phyloP scores from a whole-genome alignment of 2,888 invertebrate species.

The Ellobium chinense region DNA sequence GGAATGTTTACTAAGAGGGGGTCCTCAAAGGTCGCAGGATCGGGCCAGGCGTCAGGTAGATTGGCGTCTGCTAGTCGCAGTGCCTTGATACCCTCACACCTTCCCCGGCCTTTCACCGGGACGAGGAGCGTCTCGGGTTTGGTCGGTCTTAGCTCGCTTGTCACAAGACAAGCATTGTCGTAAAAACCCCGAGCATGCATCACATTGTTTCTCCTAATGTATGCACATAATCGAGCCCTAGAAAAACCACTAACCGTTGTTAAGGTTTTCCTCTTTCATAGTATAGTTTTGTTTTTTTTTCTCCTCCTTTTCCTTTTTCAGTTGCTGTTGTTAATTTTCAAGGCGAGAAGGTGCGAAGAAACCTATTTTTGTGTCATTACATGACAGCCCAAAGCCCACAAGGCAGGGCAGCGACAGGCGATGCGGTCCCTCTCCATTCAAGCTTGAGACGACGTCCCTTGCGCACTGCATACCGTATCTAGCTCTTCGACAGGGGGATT shows the following conservation, averaged over 20 bases:
- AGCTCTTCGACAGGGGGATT: too few species aligned
- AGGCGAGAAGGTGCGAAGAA: not conserved
- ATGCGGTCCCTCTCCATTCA: not conserved
- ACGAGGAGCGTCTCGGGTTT: not conserved
- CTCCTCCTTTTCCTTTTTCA: not conserved
- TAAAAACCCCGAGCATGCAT: not conserved
- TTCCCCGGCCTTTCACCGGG: not conserved
- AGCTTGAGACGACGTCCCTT: too few species aligned
- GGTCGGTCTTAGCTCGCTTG: not conserved
- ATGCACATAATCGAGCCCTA: not conserved
- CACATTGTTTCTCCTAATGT: not conserved
- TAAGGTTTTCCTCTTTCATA: not conserved
- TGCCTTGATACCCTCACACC: conserved; percentile 35
- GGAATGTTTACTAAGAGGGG: conserved; percentile 27
- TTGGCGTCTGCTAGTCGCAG: conserved; percentile 24
- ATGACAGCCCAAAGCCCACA: not conserved
- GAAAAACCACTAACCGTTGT: too few species aligned
- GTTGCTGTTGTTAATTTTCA: not conserved
- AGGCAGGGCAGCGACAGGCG: not conserved
- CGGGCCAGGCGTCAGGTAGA: conserved; percentile 9
- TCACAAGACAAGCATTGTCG: not conserved
- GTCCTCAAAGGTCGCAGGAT: not conserved
- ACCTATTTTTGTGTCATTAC: not conserved
- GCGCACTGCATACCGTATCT: too few species aligned
- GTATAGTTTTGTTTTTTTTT: conserved; percentile 1